These are phyloP conservation scores for Tiliacea aurago DNA, from an alignment of 2,888 invertebrate species.

Conservation along the genomic window DNA sequence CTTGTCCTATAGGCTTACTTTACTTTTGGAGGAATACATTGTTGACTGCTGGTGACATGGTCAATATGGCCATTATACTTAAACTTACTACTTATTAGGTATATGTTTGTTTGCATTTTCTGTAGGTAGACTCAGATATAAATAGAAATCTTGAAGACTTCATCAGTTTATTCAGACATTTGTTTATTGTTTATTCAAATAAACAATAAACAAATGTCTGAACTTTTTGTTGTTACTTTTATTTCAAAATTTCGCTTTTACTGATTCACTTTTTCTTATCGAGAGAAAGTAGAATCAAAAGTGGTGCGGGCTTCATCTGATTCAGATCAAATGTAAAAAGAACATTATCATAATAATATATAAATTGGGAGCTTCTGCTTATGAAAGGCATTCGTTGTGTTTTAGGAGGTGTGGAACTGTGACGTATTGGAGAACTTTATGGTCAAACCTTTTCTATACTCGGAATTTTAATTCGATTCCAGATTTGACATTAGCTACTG, in stretches of 20 bases:
- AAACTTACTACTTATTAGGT: neutral
- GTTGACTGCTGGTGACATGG: neutral
- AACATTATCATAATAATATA: constrained; percentile 7
- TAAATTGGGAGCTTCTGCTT: neutral
- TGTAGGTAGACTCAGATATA: neutral
- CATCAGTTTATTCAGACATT: neutral
- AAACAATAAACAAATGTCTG: too few species aligned
- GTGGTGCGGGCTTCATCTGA: constrained; percentile 25
- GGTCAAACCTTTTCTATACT: neutral
- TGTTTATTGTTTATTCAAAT: neutral
- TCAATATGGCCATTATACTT: neutral
- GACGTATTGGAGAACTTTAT: neutral
- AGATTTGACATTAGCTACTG: too few species aligned
- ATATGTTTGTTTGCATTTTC: neutral
- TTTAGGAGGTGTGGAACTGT: neutral
- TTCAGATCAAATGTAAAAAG: constrained; percentile 9
- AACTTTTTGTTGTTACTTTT: constrained; percentile 6
- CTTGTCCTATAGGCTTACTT: constrained; percentile 9
- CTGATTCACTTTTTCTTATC: constrained; percentile 29
- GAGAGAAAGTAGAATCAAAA: constrained; percentile 42
- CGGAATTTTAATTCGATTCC: too few species aligned
- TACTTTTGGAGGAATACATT: constrained; percentile 9
- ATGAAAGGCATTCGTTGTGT: neutral
- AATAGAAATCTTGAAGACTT: neutral
- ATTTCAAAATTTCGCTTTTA: constrained; percentile 28